Percentiles rank a stretch among this genome's conserved stretches.
Evolutionary conservation across 2,797 vertebrate genomes (phyloP).

Genomic region (Urophycis tenuis): DNA sequence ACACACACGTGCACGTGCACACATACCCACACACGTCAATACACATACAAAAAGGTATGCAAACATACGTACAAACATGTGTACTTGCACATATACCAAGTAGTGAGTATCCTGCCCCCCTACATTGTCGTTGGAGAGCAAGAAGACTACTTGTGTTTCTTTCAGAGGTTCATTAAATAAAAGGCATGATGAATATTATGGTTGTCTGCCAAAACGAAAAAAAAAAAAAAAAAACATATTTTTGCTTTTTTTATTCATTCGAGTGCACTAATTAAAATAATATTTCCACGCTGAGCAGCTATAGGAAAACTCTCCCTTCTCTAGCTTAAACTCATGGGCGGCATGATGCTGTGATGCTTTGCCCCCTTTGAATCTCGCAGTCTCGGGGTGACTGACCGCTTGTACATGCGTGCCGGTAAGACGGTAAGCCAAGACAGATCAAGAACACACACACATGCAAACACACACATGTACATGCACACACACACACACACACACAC

Average conservation of each 20-base stretch:
- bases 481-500: conserved; percentile 5
- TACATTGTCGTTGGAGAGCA: background rate
- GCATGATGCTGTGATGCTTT: background rate
- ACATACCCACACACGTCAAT: background rate
- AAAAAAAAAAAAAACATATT: background rate
- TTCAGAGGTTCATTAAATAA: background rate
- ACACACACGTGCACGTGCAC: background rate
- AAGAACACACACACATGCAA: background rate
- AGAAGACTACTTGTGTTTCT: background rate
- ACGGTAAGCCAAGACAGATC: background rate
- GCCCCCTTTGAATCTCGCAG: background rate
- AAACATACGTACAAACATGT: background rate
- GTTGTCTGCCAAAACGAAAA: background rate
- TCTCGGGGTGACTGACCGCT: background rate
- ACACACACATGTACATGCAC: no score
- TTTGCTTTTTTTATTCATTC: background rate
- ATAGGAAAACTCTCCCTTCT: background rate
- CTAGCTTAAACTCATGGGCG: background rate
- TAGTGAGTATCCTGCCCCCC: background rate
- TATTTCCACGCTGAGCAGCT: background rate
- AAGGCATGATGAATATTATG: background rate
- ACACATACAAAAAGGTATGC: no score
- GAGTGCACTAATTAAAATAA: background rate
- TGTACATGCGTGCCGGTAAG: background rate
- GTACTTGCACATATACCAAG: background rate